Evolutionary conservation across 2,888 invertebrate genomes (phyloP), one percentile per base, ranked within the genome.

Genomic region (Allygus modestus): DNA sequence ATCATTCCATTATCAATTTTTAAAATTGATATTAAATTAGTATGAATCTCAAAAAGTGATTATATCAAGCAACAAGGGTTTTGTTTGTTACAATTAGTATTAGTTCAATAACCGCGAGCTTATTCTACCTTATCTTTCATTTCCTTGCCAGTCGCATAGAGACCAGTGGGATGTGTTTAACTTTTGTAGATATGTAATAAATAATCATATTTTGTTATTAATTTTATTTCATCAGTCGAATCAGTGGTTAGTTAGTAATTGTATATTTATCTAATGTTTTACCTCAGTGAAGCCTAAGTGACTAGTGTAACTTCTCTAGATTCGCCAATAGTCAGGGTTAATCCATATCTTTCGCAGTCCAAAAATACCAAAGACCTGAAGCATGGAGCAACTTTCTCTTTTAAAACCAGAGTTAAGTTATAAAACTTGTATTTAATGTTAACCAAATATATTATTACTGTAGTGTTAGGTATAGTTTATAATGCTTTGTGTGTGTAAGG

Each of bases 401-500:
- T 79, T 51, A 9, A 79, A 79, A 20, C 79, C 79, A 79, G 79
- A 79, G 58, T 79, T 58, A 79, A 79, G 79, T 79, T 79, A 54
- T 79, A 37, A 79, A 85, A 84, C 82, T 86, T 86, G 86, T 86
- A 86, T 87, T 87, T 86, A 86, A 87, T 87, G 87, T 87, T 87
- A 87, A 87, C 87, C 87, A 87, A 87, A 87, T 86, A 85, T 85
- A 86, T 87, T 86, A 87, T 84, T 84, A 85, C 82, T 65, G 81
- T 85, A 82, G 75, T 85, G 31, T 65, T 84, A 84, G 77, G 28
- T 46, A 41, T 84, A 79, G 79, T 84, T 46, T 82, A 82, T 84
- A 84, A 87, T 85, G 86, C 65, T 86, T 86, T 87, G 86, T 86
- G 71, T 82, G 65, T 65, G 61, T 82, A 75, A 75, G 79, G 79